These are phyloP conservation scores for Catharus minimus DNA, from an alignment of 2,113 vertebrate species.

Conservation along the genomic window DNA sequence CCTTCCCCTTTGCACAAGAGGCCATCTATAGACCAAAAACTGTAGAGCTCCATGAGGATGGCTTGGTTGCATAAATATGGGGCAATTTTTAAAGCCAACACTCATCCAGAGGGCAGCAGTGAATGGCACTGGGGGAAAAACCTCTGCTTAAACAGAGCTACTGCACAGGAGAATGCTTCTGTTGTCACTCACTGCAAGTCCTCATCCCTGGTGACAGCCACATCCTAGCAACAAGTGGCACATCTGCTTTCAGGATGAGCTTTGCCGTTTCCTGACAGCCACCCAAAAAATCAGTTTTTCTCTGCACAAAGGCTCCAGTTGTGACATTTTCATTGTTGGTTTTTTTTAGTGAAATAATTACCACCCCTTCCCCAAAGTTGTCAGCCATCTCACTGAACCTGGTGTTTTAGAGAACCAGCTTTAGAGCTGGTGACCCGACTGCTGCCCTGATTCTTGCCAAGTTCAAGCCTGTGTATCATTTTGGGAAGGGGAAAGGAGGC, in stretches of 20 bases:
- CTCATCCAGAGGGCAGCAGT: neutral
- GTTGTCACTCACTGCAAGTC: neutral
- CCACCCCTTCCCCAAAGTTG: neutral
- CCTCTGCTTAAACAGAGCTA: neutral
- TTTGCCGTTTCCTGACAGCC: neutral
- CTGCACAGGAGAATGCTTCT: neutral
- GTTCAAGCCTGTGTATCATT: neutral
- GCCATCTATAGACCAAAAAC: constrained; percentile 19
- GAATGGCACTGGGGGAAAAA: neutral
- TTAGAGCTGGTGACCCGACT: neutral
- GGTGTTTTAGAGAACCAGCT: neutral
- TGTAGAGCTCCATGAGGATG: neutral
- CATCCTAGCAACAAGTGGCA: constrained; percentile 59
- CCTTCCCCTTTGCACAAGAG: neutral
- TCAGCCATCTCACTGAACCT: neutral
- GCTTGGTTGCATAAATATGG: neutral
- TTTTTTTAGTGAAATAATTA: neutral
- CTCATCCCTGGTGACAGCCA: neutral
- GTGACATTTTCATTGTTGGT: neutral
- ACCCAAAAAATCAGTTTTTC: neutral
- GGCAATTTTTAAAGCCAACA: neutral
- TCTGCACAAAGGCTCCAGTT: neutral
- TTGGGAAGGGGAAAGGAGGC: too few relatives aligned
- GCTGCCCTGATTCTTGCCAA: neutral
- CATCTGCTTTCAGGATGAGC: constrained; percentile 36